These are phyloP conservation scores for Cyphomyrus plagiostoma DNA, from an alignment of 2,113 vertebrate genomes.

Conservation along the genomic window DNA sequence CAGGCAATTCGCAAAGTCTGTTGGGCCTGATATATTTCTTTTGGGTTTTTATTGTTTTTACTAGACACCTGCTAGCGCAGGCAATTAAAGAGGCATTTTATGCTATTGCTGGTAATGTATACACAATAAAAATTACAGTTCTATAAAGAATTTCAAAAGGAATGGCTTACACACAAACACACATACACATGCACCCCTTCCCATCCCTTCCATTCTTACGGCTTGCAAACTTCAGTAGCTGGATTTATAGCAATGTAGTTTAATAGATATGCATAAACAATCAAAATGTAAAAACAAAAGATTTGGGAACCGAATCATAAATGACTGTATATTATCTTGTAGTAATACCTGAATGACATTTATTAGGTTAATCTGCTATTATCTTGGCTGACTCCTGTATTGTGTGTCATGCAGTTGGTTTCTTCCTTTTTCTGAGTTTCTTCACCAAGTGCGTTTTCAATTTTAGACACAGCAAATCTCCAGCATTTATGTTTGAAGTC, in stretches of 20 bases:
- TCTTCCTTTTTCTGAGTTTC: conserved; percentile 50
- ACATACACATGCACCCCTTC: no score
- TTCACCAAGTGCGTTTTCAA: conserved; percentile 62
- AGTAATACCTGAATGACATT: not conserved
- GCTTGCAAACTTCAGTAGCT: not conserved
- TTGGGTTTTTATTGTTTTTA: no score
- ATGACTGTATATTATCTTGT: not conserved
- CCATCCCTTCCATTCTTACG: not conserved
- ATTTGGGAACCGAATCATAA: not conserved
- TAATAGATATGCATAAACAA: not conserved
- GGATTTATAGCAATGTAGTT: not conserved
- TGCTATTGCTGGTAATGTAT: no score
- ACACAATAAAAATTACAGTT: no score
- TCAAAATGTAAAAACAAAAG: not conserved
- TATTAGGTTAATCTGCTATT: not conserved
- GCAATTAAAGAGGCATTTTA: no score
- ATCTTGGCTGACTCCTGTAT: not conserved
- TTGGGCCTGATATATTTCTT: no score
- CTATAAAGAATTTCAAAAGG: no score
- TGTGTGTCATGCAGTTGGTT: not conserved
- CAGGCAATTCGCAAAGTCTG: no score
- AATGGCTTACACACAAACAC: no score
- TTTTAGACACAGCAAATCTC: conserved; percentile 55
- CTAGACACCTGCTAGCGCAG: no score
- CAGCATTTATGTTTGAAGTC: conserved; percentile 71